Conservation (phyloP, 2,797 vertebrate genomes). For the Knipowitschia caucasica region DNA sequence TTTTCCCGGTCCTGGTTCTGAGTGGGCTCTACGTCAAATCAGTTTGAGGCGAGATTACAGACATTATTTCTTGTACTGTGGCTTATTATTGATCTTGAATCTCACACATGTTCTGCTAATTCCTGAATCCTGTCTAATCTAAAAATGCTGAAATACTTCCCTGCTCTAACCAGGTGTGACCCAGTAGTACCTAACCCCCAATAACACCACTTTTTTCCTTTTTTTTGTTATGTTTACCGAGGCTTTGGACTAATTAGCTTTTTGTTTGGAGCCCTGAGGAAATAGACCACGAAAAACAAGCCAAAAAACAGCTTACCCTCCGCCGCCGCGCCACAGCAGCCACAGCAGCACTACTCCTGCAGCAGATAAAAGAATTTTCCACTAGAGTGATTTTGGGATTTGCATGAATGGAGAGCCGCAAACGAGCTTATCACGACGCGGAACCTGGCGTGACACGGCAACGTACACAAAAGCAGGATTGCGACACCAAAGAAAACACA, state of each 20-base stretch:
- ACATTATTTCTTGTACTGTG: no score
- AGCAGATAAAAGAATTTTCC: constrained; percentile 26
- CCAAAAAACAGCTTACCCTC: constrained; percentile 14
- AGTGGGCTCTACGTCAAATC: no score
- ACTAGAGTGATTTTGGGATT: constrained; percentile 13
- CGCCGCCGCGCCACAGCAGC: constrained; percentile 4
- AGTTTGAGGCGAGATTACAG: no score
- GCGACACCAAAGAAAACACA: not conserved
- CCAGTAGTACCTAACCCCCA: not conserved
- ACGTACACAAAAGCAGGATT: not conserved
- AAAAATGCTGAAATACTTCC: not conserved
- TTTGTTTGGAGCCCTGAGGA: constrained; percentile 19
- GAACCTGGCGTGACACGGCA: constrained; percentile 18
- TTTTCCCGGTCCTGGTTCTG: no score
- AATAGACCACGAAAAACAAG: constrained; percentile 13
- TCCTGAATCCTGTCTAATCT: not conserved
- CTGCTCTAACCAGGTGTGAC: not conserved
- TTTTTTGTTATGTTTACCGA: not conserved
- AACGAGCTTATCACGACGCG: constrained; percentile 9
- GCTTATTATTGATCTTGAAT: no score
- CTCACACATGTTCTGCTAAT: not conserved
- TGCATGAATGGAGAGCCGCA: constrained; percentile 26
- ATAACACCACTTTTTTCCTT: not conserved
- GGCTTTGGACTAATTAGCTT: constrained; percentile 34
- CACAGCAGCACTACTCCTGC: constrained; percentile 1